Conservation (phyloP, 2,888 invertebrate species). For the Gerris lacustris region DNA sequence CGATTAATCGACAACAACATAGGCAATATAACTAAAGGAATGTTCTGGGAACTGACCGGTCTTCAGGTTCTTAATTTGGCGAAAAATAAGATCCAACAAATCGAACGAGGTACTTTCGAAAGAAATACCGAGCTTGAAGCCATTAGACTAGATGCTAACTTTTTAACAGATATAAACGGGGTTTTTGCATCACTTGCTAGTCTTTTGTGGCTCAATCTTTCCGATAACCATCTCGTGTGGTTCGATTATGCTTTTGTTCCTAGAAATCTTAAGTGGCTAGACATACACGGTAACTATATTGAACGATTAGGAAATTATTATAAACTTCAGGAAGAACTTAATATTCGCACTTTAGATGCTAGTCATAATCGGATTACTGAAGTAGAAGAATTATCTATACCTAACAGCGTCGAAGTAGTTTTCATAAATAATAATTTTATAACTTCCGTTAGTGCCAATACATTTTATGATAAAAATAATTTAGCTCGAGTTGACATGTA, state of each 20-base stretch:
- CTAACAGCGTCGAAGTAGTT: slow-evolving; percentile 73
- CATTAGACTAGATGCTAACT: slow-evolving; percentile 76
- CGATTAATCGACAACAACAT: slow-evolving; percentile 82
- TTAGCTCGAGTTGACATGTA: slow-evolving; percentile 80
- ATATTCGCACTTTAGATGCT: slow-evolving; percentile 71
- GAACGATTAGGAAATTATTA: slow-evolving; percentile 79
- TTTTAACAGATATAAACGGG: slow-evolving; percentile 76
- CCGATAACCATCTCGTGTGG: slow-evolving; percentile 83
- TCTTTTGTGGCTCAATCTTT: slow-evolving; percentile 73
- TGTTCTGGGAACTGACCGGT: slow-evolving; percentile 74
- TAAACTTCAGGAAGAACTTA: slow-evolving; percentile 60
- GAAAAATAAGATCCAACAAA: slow-evolving; percentile 66
- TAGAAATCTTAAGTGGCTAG: slow-evolving; percentile 76
- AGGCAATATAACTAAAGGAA: slow-evolving; percentile 68
- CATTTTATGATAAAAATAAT: slow-evolving; percentile 72
- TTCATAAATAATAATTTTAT: slow-evolving; percentile 84
- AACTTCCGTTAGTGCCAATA: slow-evolving; percentile 65
- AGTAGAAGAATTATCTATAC: slow-evolving; percentile 70
- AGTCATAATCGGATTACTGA: slow-evolving; percentile 79
- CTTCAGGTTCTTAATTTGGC: slow-evolving; percentile 78
- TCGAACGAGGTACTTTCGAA: slow-evolving; percentile 72
- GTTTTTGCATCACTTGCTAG: slow-evolving; percentile 76
- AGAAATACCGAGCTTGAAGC: slow-evolving; percentile 71
- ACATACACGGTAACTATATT: slow-evolving; percentile 80
- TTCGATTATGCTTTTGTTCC: slow-evolving; percentile 89